phyloP scores from a whole-genome alignment of 2,888 invertebrate genomes.

The Odontocolon sp. region DNA sequence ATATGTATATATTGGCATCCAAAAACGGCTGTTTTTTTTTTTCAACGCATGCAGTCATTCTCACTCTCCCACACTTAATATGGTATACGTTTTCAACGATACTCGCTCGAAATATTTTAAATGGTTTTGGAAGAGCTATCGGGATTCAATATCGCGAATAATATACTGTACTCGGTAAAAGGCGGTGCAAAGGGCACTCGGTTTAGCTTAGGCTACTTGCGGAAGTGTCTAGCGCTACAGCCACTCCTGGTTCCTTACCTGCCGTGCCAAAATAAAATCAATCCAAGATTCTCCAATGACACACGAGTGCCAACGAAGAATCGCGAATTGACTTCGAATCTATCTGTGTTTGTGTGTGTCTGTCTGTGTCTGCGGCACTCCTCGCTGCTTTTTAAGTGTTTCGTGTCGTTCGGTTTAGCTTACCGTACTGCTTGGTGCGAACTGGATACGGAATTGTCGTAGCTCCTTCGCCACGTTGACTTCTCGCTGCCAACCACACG shows the following conservation, averaged over 20 bases:
- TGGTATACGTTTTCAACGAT: too few relatives aligned
- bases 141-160: constrained; percentile 40
- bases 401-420: constrained; percentile 81
- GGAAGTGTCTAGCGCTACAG: constrained; percentile 78
- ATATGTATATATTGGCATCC: constrained; percentile 79
- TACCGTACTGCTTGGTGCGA: constrained; percentile 98
- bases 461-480: constrained; percentile 96
- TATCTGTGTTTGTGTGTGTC: constrained; percentile 5
- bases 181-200: constrained; percentile 53
- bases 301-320: neutral
- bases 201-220: constrained; percentile 78
- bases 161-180: constrained; percentile 32
- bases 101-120: too few relatives aligned
- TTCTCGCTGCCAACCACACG: constrained; percentile 97
- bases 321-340: neutral
- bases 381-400: constrained; percentile 74
- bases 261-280: constrained; percentile 70
- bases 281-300: constrained; percentile 16
- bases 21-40: constrained; percentile 77
- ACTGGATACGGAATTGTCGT: constrained; percentile 97
- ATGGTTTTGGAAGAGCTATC: constrained; percentile 46
- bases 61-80: constrained; percentile 81
- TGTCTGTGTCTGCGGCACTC: constrained; percentile 70
- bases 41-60: constrained; percentile 81
- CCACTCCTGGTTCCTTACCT: constrained; percentile 71